Evolutionary conservation across 1,140 invertebrate species (phyloP), one percentile per base, ranked within the genome.

Genomic region (Cyclargus thomasi): DNA sequence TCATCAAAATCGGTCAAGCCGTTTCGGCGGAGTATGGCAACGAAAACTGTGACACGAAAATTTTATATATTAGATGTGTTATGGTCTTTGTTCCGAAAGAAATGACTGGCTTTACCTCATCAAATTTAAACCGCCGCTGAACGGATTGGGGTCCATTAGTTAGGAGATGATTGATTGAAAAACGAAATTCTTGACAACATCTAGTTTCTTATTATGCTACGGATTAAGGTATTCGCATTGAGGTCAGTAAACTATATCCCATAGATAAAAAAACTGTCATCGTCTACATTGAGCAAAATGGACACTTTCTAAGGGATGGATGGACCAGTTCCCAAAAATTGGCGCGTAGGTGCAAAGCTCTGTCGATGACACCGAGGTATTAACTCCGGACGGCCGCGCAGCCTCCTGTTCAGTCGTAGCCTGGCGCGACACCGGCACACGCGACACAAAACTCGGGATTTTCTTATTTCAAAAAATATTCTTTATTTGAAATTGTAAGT

Each of bases 291-390:
- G 55, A 17, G 10, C 55, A 22, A 59, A 59, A 18, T 11, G 21
- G 1, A 21, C 7, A 55, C 14, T 59, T 20, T 11, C 18, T 21
- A 11, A 59, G 55, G 20, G 65, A 73, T 67, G 63, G 59, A 57
- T 71, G 47, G 70, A 53, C 65, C 70, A 73, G 71, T 55, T 71
- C 67, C 29, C 53, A 66, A 66, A 66, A 59, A 75, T 71, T 75
- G 74, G 76, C 76, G 76, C 55, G 55, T 59, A 83, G 82, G 82
- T 82, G 76, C 70, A 75, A 74, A 79, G 81, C 80, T 74, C 39
- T 47, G 39, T 47, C 80, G 84, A 83, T 83, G 83, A 82, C 80
- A 81, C 81, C 73, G 78, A 81, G 78, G 83, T 82, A 86, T 87
- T 88, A 86, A 86, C 84, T 86, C 83, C 78, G 79, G 77, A 80